Conservation (phyloP, 2,797 vertebrate genomes). For the Knipowitschia caucasica region DNA sequence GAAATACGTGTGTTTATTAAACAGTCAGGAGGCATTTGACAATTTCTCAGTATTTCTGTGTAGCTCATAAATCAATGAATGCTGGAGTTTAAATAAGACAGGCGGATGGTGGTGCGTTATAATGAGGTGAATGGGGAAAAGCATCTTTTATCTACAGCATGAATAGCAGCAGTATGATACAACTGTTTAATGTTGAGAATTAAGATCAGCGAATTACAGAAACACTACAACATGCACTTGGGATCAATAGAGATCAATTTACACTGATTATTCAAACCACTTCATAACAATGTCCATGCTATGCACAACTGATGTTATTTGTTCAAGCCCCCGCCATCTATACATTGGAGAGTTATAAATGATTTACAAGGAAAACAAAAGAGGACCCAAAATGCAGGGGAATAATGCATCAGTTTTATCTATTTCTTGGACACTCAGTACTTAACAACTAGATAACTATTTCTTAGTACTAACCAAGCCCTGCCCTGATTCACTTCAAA, state of each 20-base stretch:
- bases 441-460: too few relatives aligned
- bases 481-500: too few relatives aligned
- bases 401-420: too few relatives aligned
- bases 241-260: not conserved
- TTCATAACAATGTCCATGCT: too few relatives aligned
- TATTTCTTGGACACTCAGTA: too few relatives aligned
- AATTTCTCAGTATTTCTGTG: conserved; percentile 22
- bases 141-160: not conserved
- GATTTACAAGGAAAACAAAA: not conserved
- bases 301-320: not conserved
- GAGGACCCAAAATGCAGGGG: too few relatives aligned
- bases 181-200: not conserved
- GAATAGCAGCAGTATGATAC: conserved; percentile 11
- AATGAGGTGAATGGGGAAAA: not conserved
- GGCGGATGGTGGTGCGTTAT: conserved; percentile 6
- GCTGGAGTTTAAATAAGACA: conserved; percentile 15
- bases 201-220: not conserved
- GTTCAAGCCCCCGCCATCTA: not conserved
- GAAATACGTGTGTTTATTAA: conserved; percentile 26
- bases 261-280: not conserved
- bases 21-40: conserved; percentile 29
- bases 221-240: not conserved
- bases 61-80: conserved; percentile 27
- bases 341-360: not conserved
- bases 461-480: too few relatives aligned